Evolutionary conservation across 2,797 vertebrate species (phyloP), one percentile per base, ranked within the genome.

Genomic region (Poeciliopsis gracilis): DNA sequence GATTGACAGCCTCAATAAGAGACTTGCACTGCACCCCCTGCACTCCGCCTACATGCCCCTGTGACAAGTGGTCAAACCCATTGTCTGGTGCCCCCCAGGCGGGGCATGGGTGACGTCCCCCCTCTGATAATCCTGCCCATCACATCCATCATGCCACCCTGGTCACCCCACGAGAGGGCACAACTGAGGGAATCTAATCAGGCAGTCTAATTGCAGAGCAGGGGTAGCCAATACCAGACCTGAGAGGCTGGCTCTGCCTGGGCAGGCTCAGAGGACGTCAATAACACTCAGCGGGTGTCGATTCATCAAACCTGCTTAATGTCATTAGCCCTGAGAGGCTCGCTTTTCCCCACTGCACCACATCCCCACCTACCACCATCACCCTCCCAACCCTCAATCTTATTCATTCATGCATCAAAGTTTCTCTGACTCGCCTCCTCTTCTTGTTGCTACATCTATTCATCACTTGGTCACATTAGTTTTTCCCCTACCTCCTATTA

Each of bases 271-370:
- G 82, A 90, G 91, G 89, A 94, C 87, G 93, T 93, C 96, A 94
- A 95, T 96, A 93, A 94, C 92, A 91, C 93, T 93, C 93, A 90
- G 93, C 78, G 91, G 94, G 94, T 95, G 94, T 93, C 96, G 95
- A 91, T 95, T 96, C 93, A 96, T 94, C 95, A 92, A 91, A 82
- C 93, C 90, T 84, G 92, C 94, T 96, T 96, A 96, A 96, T 94
- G 93, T 91, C 96, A 95, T 97, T 95, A 96, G 94, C 92, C 93
- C 93, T 75, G 87, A 90, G 94, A 96, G 95, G 93, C 95, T 90
- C 89, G 94, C 95, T 86, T 90, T 86, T 83, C 87, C 88, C 79
- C 82, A 70, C 53, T 77, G 57, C 75, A 57, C 71, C 72, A 77
- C 72, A 70, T 70, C 43, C 41, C 79, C 80, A 45, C 74, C 77